These are phyloP conservation scores for Pogona vitticeps DNA, from an alignment of 2,113 vertebrate species.

Conservation along the genomic window DNA sequence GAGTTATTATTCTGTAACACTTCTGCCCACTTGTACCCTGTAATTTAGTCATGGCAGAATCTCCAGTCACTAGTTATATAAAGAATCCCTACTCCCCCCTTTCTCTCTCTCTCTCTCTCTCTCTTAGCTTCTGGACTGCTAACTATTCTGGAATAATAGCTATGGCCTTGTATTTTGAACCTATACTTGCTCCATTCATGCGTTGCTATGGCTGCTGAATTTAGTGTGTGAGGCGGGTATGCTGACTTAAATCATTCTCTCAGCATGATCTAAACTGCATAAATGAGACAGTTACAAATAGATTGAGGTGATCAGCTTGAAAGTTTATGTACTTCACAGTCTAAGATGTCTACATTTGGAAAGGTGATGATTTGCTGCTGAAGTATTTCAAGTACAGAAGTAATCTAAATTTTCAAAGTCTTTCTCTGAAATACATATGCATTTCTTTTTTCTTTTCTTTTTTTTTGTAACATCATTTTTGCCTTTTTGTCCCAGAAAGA, in stretches of 20 bases:
- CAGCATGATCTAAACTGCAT: not conserved
- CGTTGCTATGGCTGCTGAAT: slow-evolving; percentile 33
- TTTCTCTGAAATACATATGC: not conserved
- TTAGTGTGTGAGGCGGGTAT: not conserved
- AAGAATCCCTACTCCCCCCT: too few species aligned
- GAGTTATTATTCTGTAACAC: not conserved
- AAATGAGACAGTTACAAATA: slow-evolving; percentile 9
- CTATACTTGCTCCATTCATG: not conserved
- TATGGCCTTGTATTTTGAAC: slow-evolving; percentile 3
- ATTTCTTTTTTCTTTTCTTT: not conserved
- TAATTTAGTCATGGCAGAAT: not conserved
- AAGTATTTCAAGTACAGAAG: not conserved
- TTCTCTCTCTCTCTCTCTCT: too few species aligned
- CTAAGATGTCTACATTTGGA: not conserved
- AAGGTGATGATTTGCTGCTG: not conserved
- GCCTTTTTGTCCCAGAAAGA: not conserved
- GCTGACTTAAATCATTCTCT: slow-evolving; percentile 8
- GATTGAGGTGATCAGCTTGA: not conserved
- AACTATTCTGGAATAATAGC: not conserved
- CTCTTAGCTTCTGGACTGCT: not conserved
- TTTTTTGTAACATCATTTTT: not conserved
- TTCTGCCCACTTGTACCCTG: not conserved
- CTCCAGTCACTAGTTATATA: not conserved
- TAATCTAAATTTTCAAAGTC: not conserved
- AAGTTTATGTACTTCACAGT: not conserved